phyloP scores from a whole-genome alignment of 2,888 invertebrate genomes.

The Tuta absoluta region DNA sequence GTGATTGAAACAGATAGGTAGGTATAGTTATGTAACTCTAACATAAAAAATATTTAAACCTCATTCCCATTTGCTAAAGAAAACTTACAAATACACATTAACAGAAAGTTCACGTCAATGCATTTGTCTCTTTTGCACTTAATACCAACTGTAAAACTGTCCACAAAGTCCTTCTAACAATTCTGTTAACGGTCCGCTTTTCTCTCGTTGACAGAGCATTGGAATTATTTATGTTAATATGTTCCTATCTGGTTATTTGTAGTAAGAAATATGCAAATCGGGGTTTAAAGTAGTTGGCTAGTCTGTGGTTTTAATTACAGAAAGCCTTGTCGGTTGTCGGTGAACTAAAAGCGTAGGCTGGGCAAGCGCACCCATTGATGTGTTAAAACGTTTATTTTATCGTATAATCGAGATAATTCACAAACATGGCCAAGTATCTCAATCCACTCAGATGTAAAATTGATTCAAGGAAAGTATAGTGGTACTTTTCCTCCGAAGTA shows the following conservation, averaged over 20 bases:
- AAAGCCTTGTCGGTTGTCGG: constrained; percentile 39
- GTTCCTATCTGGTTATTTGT: constrained; percentile 57
- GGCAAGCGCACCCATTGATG: constrained; percentile 46
- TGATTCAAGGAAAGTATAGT: neutral
- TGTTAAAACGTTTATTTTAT: constrained; percentile 59
- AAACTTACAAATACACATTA: neutral
- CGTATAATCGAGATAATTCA: constrained; percentile 54
- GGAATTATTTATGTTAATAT: constrained; percentile 58
- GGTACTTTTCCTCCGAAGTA: neutral
- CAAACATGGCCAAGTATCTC: constrained; percentile 51
- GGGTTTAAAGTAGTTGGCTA: constrained; percentile 23
- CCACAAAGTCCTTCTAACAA: constrained; percentile 1
- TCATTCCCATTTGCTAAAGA: too few relatives aligned
- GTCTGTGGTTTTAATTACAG: constrained; percentile 49
- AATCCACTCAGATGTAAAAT: constrained; percentile 50
- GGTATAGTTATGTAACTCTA: too few relatives aligned
- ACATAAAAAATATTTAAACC: too few relatives aligned
- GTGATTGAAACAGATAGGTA: too few relatives aligned
- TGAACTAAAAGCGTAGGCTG: constrained; percentile 40
- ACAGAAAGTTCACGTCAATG: neutral
- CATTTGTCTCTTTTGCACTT: constrained; percentile 7
- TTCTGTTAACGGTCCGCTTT: constrained; percentile 2
- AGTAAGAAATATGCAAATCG: constrained; percentile 56
- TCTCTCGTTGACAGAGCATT: constrained; percentile 17
- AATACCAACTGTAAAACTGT: constrained; percentile 7